Evolutionary conservation across 2,113 vertebrate species (phyloP), one percentile per base, ranked within the genome.

Genomic region (Pedetes capensis): DNA sequence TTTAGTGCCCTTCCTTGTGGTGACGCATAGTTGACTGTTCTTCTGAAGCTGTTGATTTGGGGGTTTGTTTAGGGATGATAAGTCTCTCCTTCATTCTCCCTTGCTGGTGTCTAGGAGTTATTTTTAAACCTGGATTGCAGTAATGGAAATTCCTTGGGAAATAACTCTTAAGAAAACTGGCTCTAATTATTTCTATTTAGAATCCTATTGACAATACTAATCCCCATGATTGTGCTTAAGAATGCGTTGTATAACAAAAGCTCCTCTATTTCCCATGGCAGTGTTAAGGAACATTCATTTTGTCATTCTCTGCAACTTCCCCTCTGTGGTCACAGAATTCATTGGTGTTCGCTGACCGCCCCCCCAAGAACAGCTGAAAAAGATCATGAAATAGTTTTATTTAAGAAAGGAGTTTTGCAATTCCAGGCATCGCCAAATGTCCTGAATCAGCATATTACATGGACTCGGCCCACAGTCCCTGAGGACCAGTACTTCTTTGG

Each of bases 141-240:
- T n/a, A 39, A 72, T 69, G 87, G 87, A 87, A 90, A 88, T 94
- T 95, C 63, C 85, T 95, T 83, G 39, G 55, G 66, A 92, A 93
- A 91, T 53, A 97, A 89, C 34, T 83, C 47, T 81, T 72, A 44
- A 14, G 76, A 76, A 87, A 95, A 51, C 71, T 42, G 53, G 53
- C 47, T 87, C 47, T 55, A 9, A 69, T 82, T 90, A 89, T 81
- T 91, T 86, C 42, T n/a, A n/a, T 79, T 96, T 91, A 81, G 66
- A 78, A 95, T 72, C 88, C 53, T 91, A 69, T 27, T 22, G 49
- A 94, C 83, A 79, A n/a, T 8, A 25, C 13, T 49, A 90, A 59
- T 44, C 37, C 75, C 79, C 44, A 55, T 7, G 29, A 74, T 1
- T 72, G 68, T 88, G 75, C 84, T 87, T 44, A 27, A 87, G 93